Conservation (phyloP, 2,113 vertebrate genomes). For the Syrrhaptes paradoxus region DNA sequence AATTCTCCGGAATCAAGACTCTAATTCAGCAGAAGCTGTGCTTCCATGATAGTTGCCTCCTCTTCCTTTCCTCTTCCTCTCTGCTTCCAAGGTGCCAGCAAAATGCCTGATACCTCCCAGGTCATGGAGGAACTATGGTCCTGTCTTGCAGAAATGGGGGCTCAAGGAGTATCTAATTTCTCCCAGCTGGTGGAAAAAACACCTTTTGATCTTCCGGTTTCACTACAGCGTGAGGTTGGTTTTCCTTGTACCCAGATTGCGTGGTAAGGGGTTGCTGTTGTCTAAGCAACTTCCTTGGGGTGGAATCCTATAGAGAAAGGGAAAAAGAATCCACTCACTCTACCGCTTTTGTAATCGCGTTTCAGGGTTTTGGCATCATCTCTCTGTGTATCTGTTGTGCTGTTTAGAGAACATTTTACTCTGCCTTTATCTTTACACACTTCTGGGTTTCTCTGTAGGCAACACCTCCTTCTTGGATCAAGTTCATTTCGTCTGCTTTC, state of each 20-base stretch:
- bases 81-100: neutral
- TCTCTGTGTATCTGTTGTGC: neutral
- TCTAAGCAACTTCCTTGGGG: constrained; percentile 38
- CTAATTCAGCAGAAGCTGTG: neutral
- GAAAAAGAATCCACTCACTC: neutral
- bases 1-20: neutral
- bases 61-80: neutral
- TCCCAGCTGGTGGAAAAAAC: neutral
- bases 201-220: neutral
- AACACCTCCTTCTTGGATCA: neutral
- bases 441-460: neutral
- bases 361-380: constrained; percentile 32
- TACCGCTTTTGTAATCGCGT: constrained; percentile 13
- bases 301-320: constrained; percentile 26
- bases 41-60: neutral
- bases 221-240: neutral
- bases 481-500: neutral
- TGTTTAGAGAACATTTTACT: neutral
- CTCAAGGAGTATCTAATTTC: neutral
- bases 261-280: neutral
- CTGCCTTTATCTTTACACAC: neutral
- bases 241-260: neutral
- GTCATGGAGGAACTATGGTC: neutral
- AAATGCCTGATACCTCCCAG: accelerated
- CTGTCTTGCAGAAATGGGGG: neutral